Evolutionary conservation across 2,797 vertebrate species (phyloP).

Genomic region (Pipistrellus pipistrellus): DNA sequence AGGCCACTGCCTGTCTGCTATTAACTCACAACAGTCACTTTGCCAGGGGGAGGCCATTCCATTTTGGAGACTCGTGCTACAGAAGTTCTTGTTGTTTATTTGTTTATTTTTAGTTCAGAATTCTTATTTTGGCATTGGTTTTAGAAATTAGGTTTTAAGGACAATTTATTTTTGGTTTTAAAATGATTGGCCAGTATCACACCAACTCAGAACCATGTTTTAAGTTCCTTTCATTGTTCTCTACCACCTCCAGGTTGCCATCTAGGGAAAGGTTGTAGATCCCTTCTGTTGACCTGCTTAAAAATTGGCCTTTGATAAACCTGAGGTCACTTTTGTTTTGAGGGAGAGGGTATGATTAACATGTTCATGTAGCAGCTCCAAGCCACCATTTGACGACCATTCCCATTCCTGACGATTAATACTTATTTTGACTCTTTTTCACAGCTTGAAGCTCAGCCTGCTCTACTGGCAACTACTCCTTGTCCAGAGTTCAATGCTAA

Average conservation of each 20-base stretch:
- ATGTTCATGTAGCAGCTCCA: not conserved
- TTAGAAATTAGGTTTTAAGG: constrained; percentile 43
- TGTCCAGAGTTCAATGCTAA: not conserved
- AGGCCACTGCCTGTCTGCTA: constrained; percentile 67
- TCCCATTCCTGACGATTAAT: not conserved
- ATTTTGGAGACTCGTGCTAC: constrained; percentile 30
- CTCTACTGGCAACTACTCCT: not conserved
- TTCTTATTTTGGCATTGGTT: not conserved
- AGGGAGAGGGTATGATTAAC: not conserved
- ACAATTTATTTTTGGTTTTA: constrained; percentile 4
- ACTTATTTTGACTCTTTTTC: not conserved
- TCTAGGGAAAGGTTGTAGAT: not conserved
- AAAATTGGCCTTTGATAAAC: constrained; percentile 21
- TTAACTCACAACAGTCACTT: constrained; percentile 55
- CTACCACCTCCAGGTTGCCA: not conserved
- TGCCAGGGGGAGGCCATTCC: not conserved
- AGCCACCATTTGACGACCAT: not conserved
- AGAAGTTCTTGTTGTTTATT: not conserved
- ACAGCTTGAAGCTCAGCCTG: not conserved
- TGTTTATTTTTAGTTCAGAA: not conserved
- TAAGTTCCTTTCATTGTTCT: not conserved
- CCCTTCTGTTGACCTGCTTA: not conserved
- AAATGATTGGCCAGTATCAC: not conserved
- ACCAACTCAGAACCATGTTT: not conserved
- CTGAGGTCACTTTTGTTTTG: not conserved